These are phyloP conservation scores for Eupithecia exiguata DNA, from an alignment of 2,888 invertebrate species.

Conservation along the genomic window DNA sequence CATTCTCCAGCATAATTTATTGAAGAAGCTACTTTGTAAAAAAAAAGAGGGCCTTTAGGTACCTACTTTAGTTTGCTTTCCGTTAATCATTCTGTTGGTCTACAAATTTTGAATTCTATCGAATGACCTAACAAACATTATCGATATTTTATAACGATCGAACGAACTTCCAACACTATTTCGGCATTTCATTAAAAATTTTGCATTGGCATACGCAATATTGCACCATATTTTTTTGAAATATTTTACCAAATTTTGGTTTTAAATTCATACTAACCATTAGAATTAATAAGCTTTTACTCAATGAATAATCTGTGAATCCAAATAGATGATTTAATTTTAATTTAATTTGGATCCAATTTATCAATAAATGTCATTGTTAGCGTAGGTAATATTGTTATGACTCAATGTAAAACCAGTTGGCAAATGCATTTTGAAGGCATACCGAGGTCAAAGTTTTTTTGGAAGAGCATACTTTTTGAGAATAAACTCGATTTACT, in stretches of 20 bases:
- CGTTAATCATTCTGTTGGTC: no score
- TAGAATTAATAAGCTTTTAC: slow-evolving; percentile 8
- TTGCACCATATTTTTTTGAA: slow-evolving; percentile 14
- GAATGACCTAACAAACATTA: not conserved
- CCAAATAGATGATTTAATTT: not conserved
- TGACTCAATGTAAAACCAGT: not conserved
- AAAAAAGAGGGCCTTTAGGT: no score
- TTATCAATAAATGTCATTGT: not conserved
- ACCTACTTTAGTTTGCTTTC: no score
- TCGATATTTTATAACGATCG: not conserved
- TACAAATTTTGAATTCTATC: not conserved
- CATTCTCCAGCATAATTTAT: no score
- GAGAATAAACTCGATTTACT: not conserved
- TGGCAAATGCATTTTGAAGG: not conserved
- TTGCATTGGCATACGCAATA: slow-evolving; percentile 9
- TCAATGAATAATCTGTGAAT: slow-evolving; percentile 5
- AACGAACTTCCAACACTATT: slow-evolving; percentile 13
- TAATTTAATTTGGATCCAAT: not conserved
- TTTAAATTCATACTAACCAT: slow-evolving; percentile 9
- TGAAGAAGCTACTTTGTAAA: no score
- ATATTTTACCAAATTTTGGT: slow-evolving; percentile 18
- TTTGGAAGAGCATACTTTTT: no score
- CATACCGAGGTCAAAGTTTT: not conserved
- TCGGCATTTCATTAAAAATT: not conserved
- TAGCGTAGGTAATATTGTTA: not conserved